Evolutionary conservation across 2,113 vertebrate species (phyloP), one percentile per base, ranked within the genome.

Genomic region (Rattus rattus): DNA sequence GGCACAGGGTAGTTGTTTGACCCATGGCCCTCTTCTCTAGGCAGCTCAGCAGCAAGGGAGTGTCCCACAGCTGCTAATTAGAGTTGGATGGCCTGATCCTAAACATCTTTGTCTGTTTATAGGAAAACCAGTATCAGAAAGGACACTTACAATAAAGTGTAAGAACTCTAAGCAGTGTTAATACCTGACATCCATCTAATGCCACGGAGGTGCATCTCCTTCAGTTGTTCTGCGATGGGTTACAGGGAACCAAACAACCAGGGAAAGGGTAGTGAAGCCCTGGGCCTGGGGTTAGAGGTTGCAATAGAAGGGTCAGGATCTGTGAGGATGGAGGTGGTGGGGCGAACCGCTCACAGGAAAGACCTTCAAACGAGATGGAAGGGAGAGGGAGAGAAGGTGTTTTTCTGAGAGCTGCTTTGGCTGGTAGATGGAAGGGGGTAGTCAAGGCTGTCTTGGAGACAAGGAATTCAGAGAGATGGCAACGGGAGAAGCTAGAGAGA

Each of bases 231-330:
- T 49, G 61, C 5, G 33, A 47, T 67, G 33, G 39, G 43, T 7
- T 49, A 59, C 1, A 20, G 47, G 36, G 63, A 87, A 39, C 72
- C 49, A 26, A 70, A 73, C 4, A 8, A 39, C 52, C 2, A 28
- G 76, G 22, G 8, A 47, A n/a, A 0, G 2, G 24, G 3, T 0
- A 8, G 72, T 24, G 19, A 80, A 73, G 70, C 26, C 36, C 0
- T 1, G 59, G 1, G 2, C 47, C 10, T 13, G 6, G 12, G 0
- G 7, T 7, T 28, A 28, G 28, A 0, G 0, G 26, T 80, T 65
- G 52, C 30, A 49, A 8, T 36, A 2, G 39, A 43, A 81, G 70
- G 16, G 19, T 54, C 5, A 12, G 1, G 0, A 11, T 14, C 12
- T 14, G n/a, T 1, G n/a, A n/a, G 72, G 72, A 1, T 24, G 16